Conservation (phyloP, 2,888 invertebrate genomes). For the Ormyrus labotus region DNA sequence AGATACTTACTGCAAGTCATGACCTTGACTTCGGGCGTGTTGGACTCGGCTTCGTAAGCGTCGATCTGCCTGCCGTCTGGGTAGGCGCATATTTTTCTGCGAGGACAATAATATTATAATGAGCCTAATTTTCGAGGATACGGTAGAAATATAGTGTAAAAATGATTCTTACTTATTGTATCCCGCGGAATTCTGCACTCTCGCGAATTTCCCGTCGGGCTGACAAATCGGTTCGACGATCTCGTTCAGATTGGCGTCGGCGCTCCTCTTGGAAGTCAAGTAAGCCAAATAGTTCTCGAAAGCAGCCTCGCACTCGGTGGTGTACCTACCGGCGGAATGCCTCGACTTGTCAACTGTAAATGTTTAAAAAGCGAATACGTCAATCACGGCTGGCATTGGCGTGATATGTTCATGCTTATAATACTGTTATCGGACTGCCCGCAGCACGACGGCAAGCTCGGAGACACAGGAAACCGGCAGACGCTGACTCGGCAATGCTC, state of each 20-base stretch:
- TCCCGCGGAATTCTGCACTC: constrained; percentile 65
- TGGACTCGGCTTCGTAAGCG: constrained; percentile 75
- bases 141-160: too few species aligned
- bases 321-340: constrained; percentile 72
- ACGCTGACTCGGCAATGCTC: too few species aligned
- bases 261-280: constrained; percentile 46
- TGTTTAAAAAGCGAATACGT: too few species aligned
- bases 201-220: constrained; percentile 77
- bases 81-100: constrained; percentile 79
- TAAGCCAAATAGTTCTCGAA: constrained; percentile 58
- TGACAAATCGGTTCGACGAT: constrained; percentile 74
- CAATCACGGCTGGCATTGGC: too few species aligned
- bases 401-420: too few species aligned
- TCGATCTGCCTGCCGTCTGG: constrained; percentile 78
- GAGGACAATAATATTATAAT: constrained; percentile 58
- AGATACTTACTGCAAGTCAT: constrained; percentile 79
- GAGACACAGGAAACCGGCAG: too few species aligned
- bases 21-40: constrained; percentile 70
- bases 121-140: too few species aligned
- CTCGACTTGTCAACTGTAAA: constrained; percentile 71
- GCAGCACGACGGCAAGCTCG: too few species aligned
- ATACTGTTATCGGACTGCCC: too few species aligned
- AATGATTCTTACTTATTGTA: too few species aligned
- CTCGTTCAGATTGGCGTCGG: not conserved
- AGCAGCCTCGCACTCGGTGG: constrained; percentile 74